Base-by-base conservation (phyloP, 2,797 vertebrate species). In the Tapirus indicus region DNA sequence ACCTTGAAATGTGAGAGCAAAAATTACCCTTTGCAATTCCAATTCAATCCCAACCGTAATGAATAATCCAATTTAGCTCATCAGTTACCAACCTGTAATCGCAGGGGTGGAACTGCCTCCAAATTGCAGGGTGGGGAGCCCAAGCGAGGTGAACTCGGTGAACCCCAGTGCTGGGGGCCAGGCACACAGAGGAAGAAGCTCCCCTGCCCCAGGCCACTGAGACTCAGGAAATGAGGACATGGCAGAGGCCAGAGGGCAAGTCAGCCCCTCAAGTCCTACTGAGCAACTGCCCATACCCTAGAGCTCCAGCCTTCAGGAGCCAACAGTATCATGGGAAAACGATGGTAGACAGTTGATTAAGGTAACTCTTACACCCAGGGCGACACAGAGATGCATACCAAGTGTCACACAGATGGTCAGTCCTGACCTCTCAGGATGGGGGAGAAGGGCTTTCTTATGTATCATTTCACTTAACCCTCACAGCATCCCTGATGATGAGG, bases 1-100 rank as follows among this genome's bases (percentile, higher is more conserved):
- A 99, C 99, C 99, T 98, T 99, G 99, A 98, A 98, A 98, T 96
- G 98, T 87, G 97, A 98, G 98, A 98, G 95, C 97, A 98, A 99
- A 98, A 99, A 99, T 97, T 97, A 97, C 97, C 98, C 98, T 98
- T 94, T 0, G 83, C 88, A 96, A 98, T 98, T 99, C 98, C 98
- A 98, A 98, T 98, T 98, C 98, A 90, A 91, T 96, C 97, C 94
- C 92, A 97, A 93, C 88, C 89, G 60, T 95, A 97, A 98, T 98
- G 96, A 98, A 98, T 97, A 98, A 98, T 97, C 97, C 98, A 98
- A 90, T 97, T 97, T 94, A 97, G 92, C 97, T 95, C 95, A 98
- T 87, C 94, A 84, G 96, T 97, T 96, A 93, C 96, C 96, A 91
- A 95, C 90, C 97, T 75, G 56, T 95, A 97, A 89, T 95, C 20